Evolutionary conservation across 2,888 invertebrate species (phyloP), one percentile per base, ranked within the genome.

Genomic region (Gibbula magus): DNA sequence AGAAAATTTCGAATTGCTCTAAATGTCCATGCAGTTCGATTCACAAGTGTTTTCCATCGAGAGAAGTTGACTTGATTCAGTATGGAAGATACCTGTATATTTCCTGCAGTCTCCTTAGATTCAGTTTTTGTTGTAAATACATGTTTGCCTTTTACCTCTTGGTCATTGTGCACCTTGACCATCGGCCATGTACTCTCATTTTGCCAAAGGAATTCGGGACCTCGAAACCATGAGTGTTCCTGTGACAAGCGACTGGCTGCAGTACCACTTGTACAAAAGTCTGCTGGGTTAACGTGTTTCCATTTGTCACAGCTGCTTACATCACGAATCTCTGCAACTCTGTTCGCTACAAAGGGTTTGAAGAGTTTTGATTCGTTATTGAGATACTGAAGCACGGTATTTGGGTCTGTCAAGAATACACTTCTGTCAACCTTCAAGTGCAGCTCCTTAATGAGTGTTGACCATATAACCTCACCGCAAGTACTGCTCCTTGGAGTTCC

Each of bases 401-500:
- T 45, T 10, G 45, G 13, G 45, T 45, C 45, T 45, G 45, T 45
- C 45, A 7, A 45, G 18, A 32, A 73, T 18, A 73, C n/a, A 5
- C 32, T 22, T 22, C 10, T 73, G n/a, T 20, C n/a, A 18, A 73
- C 10, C 20, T 35, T 35, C 45, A 73, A 18, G 10, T 20, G 35
- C 7, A 73, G 35, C 18, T 32, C 16, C n/a, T 73, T 45, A 10
- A 32, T 73, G 20, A 73, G 32, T 32, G 35, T 20, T n/a, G 20
- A 32, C 73, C 73, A 73, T n/a, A n/a, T n/a, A 73, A 22, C 32
- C 73, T 25, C 32, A 39, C 73, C 16, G 73, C 73, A 13, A 73
- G 35, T 32, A 73, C 35, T 32, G 73, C 73, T 39, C 29, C 73
- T 35, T 73, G 73, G 20, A 73, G 73, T 35, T 73, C 73, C 20